Evolutionary conservation across 2,113 vertebrate genomes (phyloP), one percentile per base, ranked within the genome.

Genomic region (Eretmochelys imbricata): DNA sequence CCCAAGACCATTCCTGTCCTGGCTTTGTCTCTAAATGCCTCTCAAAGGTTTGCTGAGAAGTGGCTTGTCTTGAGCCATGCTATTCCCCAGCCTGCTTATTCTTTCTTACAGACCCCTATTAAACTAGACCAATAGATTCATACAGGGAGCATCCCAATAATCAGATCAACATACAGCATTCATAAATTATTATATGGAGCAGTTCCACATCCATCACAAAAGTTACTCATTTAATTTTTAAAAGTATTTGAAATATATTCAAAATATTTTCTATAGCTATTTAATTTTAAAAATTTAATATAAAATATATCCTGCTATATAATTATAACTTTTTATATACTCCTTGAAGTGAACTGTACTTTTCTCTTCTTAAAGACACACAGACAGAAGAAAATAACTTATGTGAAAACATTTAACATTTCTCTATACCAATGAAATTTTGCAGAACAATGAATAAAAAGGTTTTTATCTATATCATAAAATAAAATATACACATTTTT

Each of bases 381-480:
- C 62, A 19, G 19, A 80, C 29, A 10, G 55, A 93, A 93, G 75
- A 78, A 22, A 62, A 14, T 35, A 88, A 24, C 13, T 80, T 29
- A 4, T 27, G 78, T 3, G 0, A 91, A 91, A 94, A 93, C 57
- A 72, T 46, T 88, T 81, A 54, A 82, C 20, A 25, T 42, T 75
- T n/a, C 3, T 0, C 80, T 92, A 88, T 87, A 50, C 79, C 91
- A 20, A 93, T 95, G 87, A n/a, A 46, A 89, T 5, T 8, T 62
- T 79, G 65, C 65, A 87, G 84, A 87, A 94, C 25, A 65, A 93
- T 72, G 75, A 92, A 90, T 91, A 93, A 75, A 72, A 89, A 90
- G 51, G 82, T 54, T 51, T 49, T 91, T 84, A 83, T 53, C 42
- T 38, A 76, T 85, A 38, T 82, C 89, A 88, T 6, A 1, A 29